Evolutionary conservation across 2,797 vertebrate species (phyloP), one percentile per base, ranked within the genome.

Genomic region (Peromyscus melanophrys): DNA sequence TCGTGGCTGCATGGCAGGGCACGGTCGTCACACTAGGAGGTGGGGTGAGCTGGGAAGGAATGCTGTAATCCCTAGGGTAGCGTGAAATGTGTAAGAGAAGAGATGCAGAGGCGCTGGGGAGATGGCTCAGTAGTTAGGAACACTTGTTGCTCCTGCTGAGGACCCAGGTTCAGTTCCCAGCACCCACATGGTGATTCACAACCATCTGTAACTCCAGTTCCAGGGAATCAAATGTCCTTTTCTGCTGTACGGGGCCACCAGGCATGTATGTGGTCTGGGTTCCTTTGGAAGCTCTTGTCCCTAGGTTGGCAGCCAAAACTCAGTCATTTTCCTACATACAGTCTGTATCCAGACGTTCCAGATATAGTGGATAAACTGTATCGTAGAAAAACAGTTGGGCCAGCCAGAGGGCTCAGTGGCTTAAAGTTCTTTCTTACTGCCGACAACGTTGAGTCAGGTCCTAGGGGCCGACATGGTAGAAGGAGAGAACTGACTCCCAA

Each of bases 361-460:
- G 49, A n/a, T 12, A 73, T 0, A 57, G 34, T 59, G 23, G 57
- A 43, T 55, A 55, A 65, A 37, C 6, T 10, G 31, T n/a, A 21
- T 63, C 1, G 0, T 25, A 10, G 23, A 52, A 67, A 71, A 52
- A 17, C 13, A 69, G 1, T 1, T 5, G 25, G 25, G 13, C 14
- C 40, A 16, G 1, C 1, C 25, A 55, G 65, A 37, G 9, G 1
- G 23, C 43, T 37, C 7, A 37, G 21, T 37, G 49, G 34, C 7
- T 55, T 16, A 17, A 1, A 6, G 46, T 11, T 5, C 34, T 87
- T 17, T 3, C 34, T 87, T 17, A 17, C 34, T 2, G 4, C 23
- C 13, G 5, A 2, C 29, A 34, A 2, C 2, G 0, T 6, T 40
- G 23, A 40, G 34, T 71, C 71, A 14, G 52, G 0, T 69, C 46